Evolutionary conservation across 1,140 invertebrate species (phyloP), one percentile per base, ranked within the genome.

Genomic region (Coenobita brevimanus): DNA sequence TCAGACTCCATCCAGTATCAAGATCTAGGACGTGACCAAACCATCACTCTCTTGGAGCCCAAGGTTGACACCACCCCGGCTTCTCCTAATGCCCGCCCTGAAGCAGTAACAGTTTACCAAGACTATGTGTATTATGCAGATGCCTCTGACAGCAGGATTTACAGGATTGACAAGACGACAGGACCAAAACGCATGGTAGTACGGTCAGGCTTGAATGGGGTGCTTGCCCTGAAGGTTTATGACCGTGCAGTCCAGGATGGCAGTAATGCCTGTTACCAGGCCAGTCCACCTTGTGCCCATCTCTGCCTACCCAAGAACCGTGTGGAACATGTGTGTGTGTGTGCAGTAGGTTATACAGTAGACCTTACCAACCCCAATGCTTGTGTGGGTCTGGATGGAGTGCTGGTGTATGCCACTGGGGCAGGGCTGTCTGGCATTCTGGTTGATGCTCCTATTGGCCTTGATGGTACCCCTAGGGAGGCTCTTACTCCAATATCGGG

Each of bases 321-420:
- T 13, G 93, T 91, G 0, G 92, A 93, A 15, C 93, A 94, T 89
- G 93, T 93, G 0, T 98, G 97, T 92, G 94, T 93, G 79, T 98
- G 97, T 92, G 95, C 97, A 1, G 94, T 95, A 41, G 97, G 97
- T 0, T 97, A 95, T 92, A 89, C 91, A 27, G 90, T 93, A 21
- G 93, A 95, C 91, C 93, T 94, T 1, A 92, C 92, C 15, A 92
- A 95, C 91, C 84, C 89, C 15, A 93, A 91, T 4, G 91, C 92
- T 24, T 95, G 94, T 90, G 91, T 92, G 83, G 93, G 93, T 93
- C 92, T 91, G 90, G 90, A 80, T 62, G 82, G 86, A 69, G 96
- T 97, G 90, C 91, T 97, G 24, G 93, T 97, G 89, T 97, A 96
- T 92, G 96, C 96, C 0, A 93, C 95, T 54, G 95, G 95, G 91